Percentiles rank a stretch among this genome's conserved stretches.
Evolutionary conservation across 2,797 vertebrate species (phyloP).

Genomic region (Sardinella longiceps): DNA sequence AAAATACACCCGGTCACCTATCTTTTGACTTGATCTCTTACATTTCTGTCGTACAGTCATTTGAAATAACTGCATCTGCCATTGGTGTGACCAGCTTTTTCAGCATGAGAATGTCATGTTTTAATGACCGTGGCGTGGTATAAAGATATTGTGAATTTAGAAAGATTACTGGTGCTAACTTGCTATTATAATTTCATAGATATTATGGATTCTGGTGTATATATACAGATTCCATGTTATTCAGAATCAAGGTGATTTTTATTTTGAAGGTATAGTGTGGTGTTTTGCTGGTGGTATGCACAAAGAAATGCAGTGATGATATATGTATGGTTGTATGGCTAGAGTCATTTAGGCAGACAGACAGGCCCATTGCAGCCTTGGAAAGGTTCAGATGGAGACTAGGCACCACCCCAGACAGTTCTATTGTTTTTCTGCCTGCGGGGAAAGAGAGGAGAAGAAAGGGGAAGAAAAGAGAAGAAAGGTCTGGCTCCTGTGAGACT

Average conservation of each 20-base stretch:
- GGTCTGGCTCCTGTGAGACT: conserved; percentile 56
- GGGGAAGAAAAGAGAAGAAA: background rate
- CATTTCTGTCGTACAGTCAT: background rate
- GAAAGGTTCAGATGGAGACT: conserved; percentile 49
- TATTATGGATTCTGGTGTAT: too few relatives aligned
- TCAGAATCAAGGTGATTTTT: too few relatives aligned
- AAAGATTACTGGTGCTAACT: too few relatives aligned
- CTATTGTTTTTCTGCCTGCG: conserved; percentile 72
- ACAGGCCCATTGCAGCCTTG: conserved; percentile 41
- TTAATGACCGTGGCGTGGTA: too few relatives aligned
- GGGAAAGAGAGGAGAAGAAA: conserved; percentile 58
- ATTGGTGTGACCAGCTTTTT: background rate
- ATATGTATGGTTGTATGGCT: background rate
- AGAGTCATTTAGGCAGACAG: background rate
- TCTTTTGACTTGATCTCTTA: background rate
- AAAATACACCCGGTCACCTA: background rate
- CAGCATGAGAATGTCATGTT: too few relatives aligned
- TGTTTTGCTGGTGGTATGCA: too few relatives aligned
- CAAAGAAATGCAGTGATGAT: too few relatives aligned
- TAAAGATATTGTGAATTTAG: too few relatives aligned
- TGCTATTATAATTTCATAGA: too few relatives aligned
- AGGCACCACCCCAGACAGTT: conserved; percentile 51
- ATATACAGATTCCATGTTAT: too few relatives aligned
- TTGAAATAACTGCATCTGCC: background rate
- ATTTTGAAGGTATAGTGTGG: too few relatives aligned